phyloP scores from a whole-genome alignment of 2,113 vertebrate genomes.

The Psittacara wagleri region DNA sequence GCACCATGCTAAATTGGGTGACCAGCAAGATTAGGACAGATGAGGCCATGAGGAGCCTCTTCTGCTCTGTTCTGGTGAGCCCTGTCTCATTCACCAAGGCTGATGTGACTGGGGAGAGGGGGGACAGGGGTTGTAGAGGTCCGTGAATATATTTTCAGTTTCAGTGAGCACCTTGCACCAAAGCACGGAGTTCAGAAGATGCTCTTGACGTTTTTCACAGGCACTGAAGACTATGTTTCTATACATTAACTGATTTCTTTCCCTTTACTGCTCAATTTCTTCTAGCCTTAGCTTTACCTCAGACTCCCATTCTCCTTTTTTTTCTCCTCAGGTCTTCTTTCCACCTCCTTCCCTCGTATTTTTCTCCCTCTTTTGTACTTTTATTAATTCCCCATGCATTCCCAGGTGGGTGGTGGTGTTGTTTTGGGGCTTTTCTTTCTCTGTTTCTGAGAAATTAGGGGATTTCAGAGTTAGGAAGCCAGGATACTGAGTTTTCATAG shows the following conservation, averaged over 20 bases:
- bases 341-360: not conserved
- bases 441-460: not conserved
- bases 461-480: not conserved
- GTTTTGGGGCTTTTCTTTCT: not conserved
- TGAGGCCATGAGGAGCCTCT: not conserved
- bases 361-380: not conserved
- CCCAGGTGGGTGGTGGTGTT: not conserved
- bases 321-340: not conserved
- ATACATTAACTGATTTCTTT: not conserved
- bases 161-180: not conserved
- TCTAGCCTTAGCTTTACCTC: not conserved
- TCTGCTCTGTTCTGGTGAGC: not conserved
- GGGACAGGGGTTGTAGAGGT: not conserved
- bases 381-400: not conserved
- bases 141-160: not conserved
- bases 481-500: not conserved
- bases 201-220: not conserved
- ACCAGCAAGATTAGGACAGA: not conserved
- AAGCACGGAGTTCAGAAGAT: not conserved
- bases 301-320: not conserved
- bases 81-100: not conserved
- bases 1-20: fast-evolving
- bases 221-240: not conserved
- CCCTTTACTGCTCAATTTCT: not conserved
- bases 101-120: not conserved